Evolutionary conservation across 2,888 invertebrate species (phyloP).

Genomic region (Cheilosia vernalis): DNA sequence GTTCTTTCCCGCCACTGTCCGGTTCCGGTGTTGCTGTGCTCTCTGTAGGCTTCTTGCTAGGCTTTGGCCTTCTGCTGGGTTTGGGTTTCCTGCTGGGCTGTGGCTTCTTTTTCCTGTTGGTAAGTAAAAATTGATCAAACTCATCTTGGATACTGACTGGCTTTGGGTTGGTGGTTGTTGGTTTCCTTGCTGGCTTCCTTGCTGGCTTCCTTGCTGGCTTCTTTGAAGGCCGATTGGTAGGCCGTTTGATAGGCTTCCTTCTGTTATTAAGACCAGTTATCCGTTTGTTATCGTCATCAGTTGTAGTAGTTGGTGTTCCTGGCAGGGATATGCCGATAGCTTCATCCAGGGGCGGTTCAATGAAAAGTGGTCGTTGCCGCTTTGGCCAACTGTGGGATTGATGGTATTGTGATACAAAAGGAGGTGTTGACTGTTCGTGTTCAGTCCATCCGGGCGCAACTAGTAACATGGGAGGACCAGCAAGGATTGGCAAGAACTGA

Average conservation of each 20-base stretch:
- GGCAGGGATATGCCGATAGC: background rate
- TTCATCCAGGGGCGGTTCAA: background rate
- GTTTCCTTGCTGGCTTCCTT: constrained; percentile 6
- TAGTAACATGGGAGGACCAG: constrained; percentile 9
- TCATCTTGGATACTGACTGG: background rate
- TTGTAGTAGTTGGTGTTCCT: constrained; percentile 20
- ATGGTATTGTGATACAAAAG: constrained; percentile 7
- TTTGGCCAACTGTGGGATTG: background rate
- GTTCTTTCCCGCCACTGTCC: background rate
- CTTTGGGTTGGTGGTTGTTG: background rate
- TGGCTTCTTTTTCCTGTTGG: background rate
- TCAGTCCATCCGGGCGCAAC: constrained; percentile 49
- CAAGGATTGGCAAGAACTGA: background rate
- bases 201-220: constrained; percentile 2
- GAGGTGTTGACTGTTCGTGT: constrained; percentile 40
- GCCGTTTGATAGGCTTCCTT: background rate
- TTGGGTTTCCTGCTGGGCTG: constrained; percentile 3
- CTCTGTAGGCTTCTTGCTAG: constrained; percentile 21
- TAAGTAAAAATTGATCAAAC: background rate
- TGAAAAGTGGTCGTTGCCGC: background rate
- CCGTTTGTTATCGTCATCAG: background rate
- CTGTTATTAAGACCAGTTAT: background rate
- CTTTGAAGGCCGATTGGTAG: constrained; percentile 1
- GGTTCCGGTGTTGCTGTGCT: background rate
- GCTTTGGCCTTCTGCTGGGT: constrained; percentile 12